phyloP scores from a whole-genome alignment of 37 sponge, comb jelly and placozoan genomes.

The Petrosia ficiformis region DNA sequence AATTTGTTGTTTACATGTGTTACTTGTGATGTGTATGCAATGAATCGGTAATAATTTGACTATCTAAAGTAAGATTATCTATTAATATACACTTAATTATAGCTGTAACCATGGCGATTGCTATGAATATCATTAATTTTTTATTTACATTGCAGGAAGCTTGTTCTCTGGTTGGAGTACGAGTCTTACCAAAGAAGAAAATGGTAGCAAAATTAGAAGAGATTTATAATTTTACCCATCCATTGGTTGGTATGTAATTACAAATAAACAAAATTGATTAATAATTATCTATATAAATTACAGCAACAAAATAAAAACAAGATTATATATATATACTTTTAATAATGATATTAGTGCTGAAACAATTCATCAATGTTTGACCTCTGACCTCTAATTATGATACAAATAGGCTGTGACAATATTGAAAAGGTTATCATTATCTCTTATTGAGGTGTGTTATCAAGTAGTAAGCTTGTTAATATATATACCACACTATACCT shows the following conservation, averaged over 20 bases:
- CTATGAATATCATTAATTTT: no score
- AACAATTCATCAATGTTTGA: background rate
- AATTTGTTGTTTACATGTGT: background rate
- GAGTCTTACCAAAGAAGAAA: slow-evolving; percentile 60
- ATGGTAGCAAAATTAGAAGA: slow-evolving; percentile 77
- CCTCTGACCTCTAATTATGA: background rate
- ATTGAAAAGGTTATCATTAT: no score
- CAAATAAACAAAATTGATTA: background rate
- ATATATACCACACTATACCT: no score
- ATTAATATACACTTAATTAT: no score
- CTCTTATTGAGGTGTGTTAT: no score
- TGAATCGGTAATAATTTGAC: no score
- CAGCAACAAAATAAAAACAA: background rate
- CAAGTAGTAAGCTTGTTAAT: no score
- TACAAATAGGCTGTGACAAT: no score
- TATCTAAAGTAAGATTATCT: no score
- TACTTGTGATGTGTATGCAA: background rate
- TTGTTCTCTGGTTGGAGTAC: slow-evolving; percentile 56
- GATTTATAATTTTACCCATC: slow-evolving; percentile 74
- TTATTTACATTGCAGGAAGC: slow-evolving; percentile 13
- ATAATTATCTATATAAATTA: background rate
- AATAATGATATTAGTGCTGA: background rate
- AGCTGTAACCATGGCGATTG: no score
- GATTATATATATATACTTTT: background rate
- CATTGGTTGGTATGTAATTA: slow-evolving; percentile 55